phyloP scores from a whole-genome alignment of 1,140 invertebrate species.

The Aphidius ervi region DNA sequence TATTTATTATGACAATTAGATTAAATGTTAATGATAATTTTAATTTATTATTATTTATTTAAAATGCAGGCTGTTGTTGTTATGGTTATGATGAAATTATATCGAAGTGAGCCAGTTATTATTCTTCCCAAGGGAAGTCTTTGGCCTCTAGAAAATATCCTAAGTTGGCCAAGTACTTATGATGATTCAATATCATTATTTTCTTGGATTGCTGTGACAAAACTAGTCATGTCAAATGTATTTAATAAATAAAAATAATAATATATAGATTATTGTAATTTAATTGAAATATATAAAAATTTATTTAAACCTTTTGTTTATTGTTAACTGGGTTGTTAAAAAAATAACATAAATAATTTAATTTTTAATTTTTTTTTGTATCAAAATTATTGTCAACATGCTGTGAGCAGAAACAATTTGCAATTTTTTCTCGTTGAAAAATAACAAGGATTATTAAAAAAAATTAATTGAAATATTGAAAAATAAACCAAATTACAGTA shows the following conservation, averaged over 20 bases:
- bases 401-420: too few relatives aligned
- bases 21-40: not conserved
- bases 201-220: constrained; percentile 39
- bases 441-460: too few relatives aligned
- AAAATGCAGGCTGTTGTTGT: constrained; percentile 33
- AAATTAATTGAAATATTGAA: too few relatives aligned
- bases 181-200: constrained; percentile 43
- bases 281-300: too few relatives aligned
- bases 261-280: too few relatives aligned
- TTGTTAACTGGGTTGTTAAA: too few relatives aligned
- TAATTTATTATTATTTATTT: constrained; percentile 15
- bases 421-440: too few relatives aligned
- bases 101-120: constrained; percentile 41
- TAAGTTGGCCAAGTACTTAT: constrained; percentile 43
- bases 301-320: too few relatives aligned
- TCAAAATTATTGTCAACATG: too few relatives aligned
- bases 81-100: constrained; percentile 34
- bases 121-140: constrained; percentile 37
- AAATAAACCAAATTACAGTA: too few relatives aligned
- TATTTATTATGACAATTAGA: not conserved
- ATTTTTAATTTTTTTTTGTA: too few relatives aligned
- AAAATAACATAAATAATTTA: too few relatives aligned
- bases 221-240: constrained; percentile 25
- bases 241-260: constrained; percentile 8
- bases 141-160: constrained; percentile 38